Percentiles rank a stretch among this genome's conserved stretches.
Evolutionary conservation across 2,797 vertebrate species (phyloP).

Genomic region (Danio choprae): DNA sequence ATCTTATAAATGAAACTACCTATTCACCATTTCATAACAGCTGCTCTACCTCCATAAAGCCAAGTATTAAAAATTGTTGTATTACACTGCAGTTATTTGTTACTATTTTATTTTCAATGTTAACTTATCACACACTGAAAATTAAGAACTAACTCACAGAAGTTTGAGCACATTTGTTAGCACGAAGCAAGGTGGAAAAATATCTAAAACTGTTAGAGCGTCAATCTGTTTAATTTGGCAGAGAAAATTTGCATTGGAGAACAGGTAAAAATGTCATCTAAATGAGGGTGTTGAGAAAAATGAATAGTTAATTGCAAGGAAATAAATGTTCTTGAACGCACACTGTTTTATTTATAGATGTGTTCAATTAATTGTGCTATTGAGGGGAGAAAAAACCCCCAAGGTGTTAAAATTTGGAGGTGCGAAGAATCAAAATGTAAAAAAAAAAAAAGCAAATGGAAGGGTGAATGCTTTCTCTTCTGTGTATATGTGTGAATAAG

Average conservation of each 20-base stretch:
- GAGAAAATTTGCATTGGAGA: not conserved
- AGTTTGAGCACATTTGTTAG: conserved; percentile 4
- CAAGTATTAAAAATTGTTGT: not conserved
- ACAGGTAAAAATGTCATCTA: not conserved
- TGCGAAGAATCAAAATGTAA: not conserved
- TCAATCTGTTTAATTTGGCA: conserved; percentile 2
- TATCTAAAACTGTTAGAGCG: not conserved
- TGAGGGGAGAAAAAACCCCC: conserved; percentile 6
- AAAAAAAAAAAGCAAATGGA: not conserved
- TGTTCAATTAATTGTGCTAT: conserved; percentile 1
- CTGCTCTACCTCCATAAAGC: not conserved
- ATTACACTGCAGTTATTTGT: not conserved
- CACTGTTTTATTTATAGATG: conserved; percentile 22
- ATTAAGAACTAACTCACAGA: not conserved
- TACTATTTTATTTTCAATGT: not conserved
- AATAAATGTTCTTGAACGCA: not conserved
- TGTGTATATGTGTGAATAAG: not conserved
- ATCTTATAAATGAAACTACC: not conserved
- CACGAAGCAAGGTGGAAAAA: not conserved
- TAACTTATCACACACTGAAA: not conserved
- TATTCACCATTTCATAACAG: not conserved
- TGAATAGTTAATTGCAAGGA: not conserved
- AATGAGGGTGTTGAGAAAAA: not conserved
- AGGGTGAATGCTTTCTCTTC: not conserved
- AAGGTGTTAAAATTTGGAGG: not conserved